Base-by-base conservation (phyloP, 1,140 invertebrate genomes). In the Hirudo medicinalis region DNA sequence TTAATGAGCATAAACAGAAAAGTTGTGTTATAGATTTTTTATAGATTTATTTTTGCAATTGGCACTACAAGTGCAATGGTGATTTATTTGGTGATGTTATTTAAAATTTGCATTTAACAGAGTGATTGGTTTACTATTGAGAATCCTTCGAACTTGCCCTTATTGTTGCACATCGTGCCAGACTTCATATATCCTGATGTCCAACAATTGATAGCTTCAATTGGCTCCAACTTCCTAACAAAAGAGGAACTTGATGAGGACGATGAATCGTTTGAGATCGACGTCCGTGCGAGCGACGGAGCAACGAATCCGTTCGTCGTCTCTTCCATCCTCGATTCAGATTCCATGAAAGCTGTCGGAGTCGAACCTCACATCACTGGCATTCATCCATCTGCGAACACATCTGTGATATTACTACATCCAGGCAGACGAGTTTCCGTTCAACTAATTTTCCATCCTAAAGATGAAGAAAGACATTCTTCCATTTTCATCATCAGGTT, bases 111-210 rank as follows among this genome's bases (percentile, higher is more conserved):
- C 76, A 84, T 81, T 79, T 83, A 36, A 79, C 83, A 75, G 43
- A 69, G 32, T 13, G 25, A 69, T 25, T 84, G 85, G 76, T 79
- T 86, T 72, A 79, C 83, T 5, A 76, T 86, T n/a, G 79, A 84
- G 74, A 86, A 86, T 78, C 81, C 84, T 66, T 83, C 84, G n/a
- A 81, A 81, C 76, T 75, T 79, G 49, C 80, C 84, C 27, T 76
- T 86, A 22, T 74, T 85, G 22, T 78, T 85, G 55, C 85, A 86
- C 79, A 76, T 85, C 49, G 76, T 86, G 67, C 82, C 83, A 49
- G 74, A 86, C 54, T 81, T 83, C 29, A 77, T 84, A 25, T 86
- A 86, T 78, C 84, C 85, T 3, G 83, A 83, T 76, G 79, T 84
- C 72, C 80, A 84, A 69, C 83, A 74, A 81, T 78, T 75, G 67